Evolutionary conservation across 37 sponge, comb jelly and placozoan species (phyloP), one percentile per base, ranked within the genome.

Genomic region (Oscarella lobularis): DNA sequence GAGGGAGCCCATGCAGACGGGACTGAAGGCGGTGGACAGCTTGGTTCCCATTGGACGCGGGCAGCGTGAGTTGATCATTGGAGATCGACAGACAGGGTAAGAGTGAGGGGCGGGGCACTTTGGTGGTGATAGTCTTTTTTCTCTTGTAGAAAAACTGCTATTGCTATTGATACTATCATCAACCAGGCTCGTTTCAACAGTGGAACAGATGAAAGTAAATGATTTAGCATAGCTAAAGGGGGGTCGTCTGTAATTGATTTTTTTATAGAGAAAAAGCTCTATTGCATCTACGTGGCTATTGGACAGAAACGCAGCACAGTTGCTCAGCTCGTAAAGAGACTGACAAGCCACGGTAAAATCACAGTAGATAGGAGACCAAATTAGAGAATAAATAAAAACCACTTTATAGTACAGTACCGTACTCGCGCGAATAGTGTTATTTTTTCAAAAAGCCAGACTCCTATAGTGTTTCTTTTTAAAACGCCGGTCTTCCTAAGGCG

Each of bases 231-330:
- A 27, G 27, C 27, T 54, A n/a, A n/a, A n/a, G n/a, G n/a, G n/a
- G n/a, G n/a, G 36, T 32, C 38, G 2, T 20, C 5, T 1, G 3
- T 78, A 14, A 20, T 48, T 76, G 39, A 1, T 66, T 1, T n/a
- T n/a, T n/a, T n/a, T n/a, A n/a, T 33, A 87, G 88, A 88, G 85
- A 92, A 92, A 83, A 96, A 92, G 87, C 87, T 96, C 41, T 96
- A 92, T 84, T 92, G 93, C 75, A 90, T 96, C 38, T 96, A 96
- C 76, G 88, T 87, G 9, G 98, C 98, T 75, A 89, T 92, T 60
- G 98, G 98, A 14, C 98, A 96, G 87, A 96, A 96, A 87, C 87
- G 98, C n/a, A 93, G 94, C 81, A 96, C 98, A 0, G 98, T 96
- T 2, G 98, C 98, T 48, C 98, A 96, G 87, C 80, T 96, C 2